A percentile compares a stretch with the other conserved stretches of the same genome.
These are phyloP conservation scores for Sphaeridia pumilis DNA, from an alignment of 2,888 invertebrate genomes.

Conservation along the genomic window DNA sequence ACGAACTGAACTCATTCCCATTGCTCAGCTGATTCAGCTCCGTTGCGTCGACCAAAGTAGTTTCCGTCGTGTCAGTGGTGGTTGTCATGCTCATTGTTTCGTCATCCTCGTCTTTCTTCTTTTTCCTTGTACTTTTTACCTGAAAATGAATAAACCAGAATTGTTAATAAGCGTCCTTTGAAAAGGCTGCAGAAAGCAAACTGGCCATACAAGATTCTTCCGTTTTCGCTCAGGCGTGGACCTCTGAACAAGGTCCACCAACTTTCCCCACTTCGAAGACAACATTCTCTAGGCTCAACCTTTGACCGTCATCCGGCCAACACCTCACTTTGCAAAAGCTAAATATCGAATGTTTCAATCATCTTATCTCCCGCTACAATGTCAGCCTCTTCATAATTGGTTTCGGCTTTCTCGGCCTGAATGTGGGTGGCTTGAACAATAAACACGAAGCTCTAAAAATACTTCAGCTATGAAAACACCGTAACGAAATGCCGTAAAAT, in stretches of 20 bases:
- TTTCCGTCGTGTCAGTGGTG: constrained; percentile 55
- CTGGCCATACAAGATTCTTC: neutral
- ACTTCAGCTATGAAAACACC: too few species aligned
- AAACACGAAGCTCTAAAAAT: neutral
- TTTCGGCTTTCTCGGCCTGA: too few species aligned
- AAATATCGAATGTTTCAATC: too few species aligned
- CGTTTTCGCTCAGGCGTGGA: neutral
- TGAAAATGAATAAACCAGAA: constrained; percentile 13
- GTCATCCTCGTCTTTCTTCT: constrained; percentile 44
- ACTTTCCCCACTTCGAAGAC: neutral
- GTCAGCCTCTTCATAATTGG: too few species aligned
- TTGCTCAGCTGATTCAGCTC: constrained; percentile 17
- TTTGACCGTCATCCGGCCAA: too few species aligned
- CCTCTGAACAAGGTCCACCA: neutral
- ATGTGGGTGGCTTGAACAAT: constrained; percentile 1
- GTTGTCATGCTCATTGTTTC: constrained; percentile 42
- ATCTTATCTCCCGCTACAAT: too few species aligned
- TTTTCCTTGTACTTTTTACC: constrained; percentile 35
- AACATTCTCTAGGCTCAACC: too few species aligned
- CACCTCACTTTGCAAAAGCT: too few species aligned
- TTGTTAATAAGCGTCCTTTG: neutral
- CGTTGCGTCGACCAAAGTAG: constrained; percentile 48
- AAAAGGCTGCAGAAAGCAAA: neutral
- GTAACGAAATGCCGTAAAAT: too few species aligned
- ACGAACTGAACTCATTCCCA: constrained; percentile 29